Percentiles rank a stretch among this genome's conserved stretches.
Conservation (phyloP, 2,113 vertebrate species). For the Eretmochelys imbricata region DNA sequence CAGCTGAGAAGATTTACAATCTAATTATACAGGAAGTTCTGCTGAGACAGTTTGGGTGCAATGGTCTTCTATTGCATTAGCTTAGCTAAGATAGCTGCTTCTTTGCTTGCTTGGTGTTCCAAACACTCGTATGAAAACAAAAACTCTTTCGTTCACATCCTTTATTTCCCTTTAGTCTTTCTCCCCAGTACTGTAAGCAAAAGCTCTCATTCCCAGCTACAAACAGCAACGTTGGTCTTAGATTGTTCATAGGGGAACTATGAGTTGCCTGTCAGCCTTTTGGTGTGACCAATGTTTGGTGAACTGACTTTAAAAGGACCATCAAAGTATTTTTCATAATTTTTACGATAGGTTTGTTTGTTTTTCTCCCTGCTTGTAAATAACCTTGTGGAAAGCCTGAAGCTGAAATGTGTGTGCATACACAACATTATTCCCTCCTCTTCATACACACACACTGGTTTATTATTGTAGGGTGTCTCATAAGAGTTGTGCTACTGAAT, state of each 20-base stretch:
- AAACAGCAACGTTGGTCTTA: neutral
- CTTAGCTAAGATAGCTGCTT: constrained; percentile 61
- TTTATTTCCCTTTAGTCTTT: constrained; percentile 42
- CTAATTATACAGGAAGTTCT: constrained; percentile 77
- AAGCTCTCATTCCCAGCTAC: neutral
- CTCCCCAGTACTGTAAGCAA: constrained; percentile 13
- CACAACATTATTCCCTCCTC: constrained; percentile 15
- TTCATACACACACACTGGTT: neutral
- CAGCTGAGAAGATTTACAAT: constrained; percentile 72
- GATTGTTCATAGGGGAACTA: neutral
- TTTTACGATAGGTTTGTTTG: constrained; percentile 61
- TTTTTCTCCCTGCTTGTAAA: constrained; percentile 24
- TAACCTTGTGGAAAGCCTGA: constrained; percentile 28
- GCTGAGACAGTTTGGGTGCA: constrained; percentile 68
- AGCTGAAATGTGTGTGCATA: constrained; percentile 46
- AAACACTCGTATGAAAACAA: constrained; percentile 48
- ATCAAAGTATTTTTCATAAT: constrained; percentile 64
- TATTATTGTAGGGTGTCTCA: constrained; percentile 38
- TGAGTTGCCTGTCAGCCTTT: constrained; percentile 33
- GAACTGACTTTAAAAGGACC: constrained; percentile 55
- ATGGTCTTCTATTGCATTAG: constrained; percentile 70
- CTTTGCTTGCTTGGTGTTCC: constrained; percentile 58
- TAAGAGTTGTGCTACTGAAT: constrained; percentile 52
- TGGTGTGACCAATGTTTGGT: constrained; percentile 37
- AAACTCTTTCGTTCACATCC: constrained; percentile 5